Conservation (phyloP, 1,140 invertebrate genomes). For the Drosophila orosa region DNA sequence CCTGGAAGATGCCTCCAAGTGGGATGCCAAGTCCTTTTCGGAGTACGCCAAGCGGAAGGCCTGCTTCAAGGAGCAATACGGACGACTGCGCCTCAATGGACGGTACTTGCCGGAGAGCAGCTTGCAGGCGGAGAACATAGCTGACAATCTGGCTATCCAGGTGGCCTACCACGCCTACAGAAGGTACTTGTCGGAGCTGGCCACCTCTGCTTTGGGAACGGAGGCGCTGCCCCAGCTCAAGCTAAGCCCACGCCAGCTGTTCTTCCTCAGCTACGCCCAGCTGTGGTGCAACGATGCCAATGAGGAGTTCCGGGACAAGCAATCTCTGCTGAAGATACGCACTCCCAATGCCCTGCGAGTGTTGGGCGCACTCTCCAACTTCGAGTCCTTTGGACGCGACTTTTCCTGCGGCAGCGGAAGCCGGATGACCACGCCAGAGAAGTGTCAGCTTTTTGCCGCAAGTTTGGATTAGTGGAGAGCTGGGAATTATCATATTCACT, state of each 20-base stretch:
- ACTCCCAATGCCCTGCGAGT: slow-evolving; percentile 65
- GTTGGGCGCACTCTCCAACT: slow-evolving; percentile 64
- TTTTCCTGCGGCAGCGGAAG: slow-evolving; percentile 76
- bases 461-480: slow-evolving; percentile 12
- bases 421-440: slow-evolving; percentile 87
- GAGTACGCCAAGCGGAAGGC: slow-evolving; percentile 57
- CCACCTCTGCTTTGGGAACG: slow-evolving; percentile 19
- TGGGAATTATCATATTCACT: not conserved
- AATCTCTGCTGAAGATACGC: slow-evolving; percentile 64
- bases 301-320: slow-evolving; percentile 64
- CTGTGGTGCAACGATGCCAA: slow-evolving; percentile 70
- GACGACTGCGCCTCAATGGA: slow-evolving; percentile 51
- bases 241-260: slow-evolving; percentile 87
- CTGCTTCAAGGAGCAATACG: slow-evolving; percentile 74
- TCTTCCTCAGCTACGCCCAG: slow-evolving; percentile 90
- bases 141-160: slow-evolving; percentile 88
- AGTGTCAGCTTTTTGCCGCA: slow-evolving; percentile 61
- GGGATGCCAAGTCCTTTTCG: slow-evolving; percentile 55
- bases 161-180: slow-evolving; percentile 86
- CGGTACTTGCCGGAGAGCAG: slow-evolving; percentile 87
- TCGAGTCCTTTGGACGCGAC: slow-evolving; percentile 43
- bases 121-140: slow-evolving; percentile 90
- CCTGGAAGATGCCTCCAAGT: slow-evolving; percentile 85
- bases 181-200: slow-evolving; percentile 58
- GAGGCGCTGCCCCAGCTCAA: slow-evolving; percentile 85